phyloP scores from a whole-genome alignment of 1,140 invertebrate species.

The Sycophila sp. region DNA sequence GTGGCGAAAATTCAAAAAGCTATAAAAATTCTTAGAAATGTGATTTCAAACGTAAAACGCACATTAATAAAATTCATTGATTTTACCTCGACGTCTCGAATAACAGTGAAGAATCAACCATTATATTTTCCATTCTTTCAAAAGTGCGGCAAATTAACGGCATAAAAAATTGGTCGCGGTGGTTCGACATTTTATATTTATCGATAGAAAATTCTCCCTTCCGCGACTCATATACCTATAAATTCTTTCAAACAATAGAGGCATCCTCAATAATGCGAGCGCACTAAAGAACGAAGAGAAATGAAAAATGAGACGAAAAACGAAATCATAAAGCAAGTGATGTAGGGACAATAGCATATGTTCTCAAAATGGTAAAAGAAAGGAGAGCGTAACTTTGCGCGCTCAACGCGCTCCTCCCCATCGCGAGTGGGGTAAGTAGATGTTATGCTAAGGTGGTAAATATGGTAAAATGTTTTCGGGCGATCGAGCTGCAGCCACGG shows the following conservation, averaged over 20 bases:
- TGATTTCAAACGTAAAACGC: no score
- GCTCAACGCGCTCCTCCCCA: conserved; percentile 45
- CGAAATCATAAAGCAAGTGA: neutral
- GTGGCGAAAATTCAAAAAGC: no score
- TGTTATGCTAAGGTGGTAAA: conserved; percentile 61
- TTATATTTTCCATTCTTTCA: no score
- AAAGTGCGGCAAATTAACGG: no score
- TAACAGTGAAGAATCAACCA: no score
- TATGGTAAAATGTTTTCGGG: conserved; percentile 60
- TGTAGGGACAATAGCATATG: neutral
- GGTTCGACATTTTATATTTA: neutral
- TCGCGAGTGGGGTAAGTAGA: conserved; percentile 27
- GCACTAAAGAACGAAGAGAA: neutral
- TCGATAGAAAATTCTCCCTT: conserved; percentile 34
- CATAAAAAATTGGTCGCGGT: neutral
- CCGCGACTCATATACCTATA: neutral
- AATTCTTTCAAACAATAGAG: conserved; percentile 9
- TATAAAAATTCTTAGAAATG: no score
- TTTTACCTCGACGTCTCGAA: no score
- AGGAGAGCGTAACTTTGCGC: conserved; percentile 1
- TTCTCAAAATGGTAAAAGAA: neutral
- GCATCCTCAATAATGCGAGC: neutral
- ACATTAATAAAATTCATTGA: no score
- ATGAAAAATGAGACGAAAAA: neutral
- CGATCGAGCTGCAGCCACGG: conserved; percentile 44